Evolutionary conservation across 2,797 vertebrate genomes (phyloP), one percentile per base, ranked within the genome.

Genomic region (Sciurus carolinensis): DNA sequence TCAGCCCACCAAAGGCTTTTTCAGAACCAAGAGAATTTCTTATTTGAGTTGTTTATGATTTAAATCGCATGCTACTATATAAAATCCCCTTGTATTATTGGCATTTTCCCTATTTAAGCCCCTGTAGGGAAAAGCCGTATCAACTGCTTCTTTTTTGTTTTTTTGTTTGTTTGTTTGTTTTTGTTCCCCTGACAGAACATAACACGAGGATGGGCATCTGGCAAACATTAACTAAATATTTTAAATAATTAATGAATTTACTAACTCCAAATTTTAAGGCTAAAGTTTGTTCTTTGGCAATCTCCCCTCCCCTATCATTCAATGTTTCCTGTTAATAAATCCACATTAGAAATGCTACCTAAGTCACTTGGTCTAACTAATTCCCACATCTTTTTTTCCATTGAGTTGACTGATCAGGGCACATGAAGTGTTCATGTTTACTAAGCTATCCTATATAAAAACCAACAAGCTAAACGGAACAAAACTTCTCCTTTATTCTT

Each of bases 161-260:
- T 26, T 59, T 76, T 71, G 73, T 47, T 93, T 44, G 44, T 44
- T 57, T 57, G 54, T 54, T 54, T 17, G 13, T 14, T 52, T 22
- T 57, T 22, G 54, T 57, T 57, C 20, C 20, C 14, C 12, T 26
- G 30, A 73, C 0, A 44, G 28, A 13, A 88, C 7, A 8, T 52
- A 67, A 82, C 7, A 83, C 30, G 83, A 82, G 52, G 9, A 20
- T 57, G 59, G 14, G 50, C 50, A 92, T 76, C 57, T 28, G 86
- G n/a, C 22, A 83, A 94, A 72, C 85, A 90, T 67, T 92, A 81
- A 91, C 76, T 73, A 86, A 86, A 95, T 91, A 87, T 9, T 72
- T 91, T 69, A 87, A 84, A 84, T 39, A 95, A 81, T 33, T 30
- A 67, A 81, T 62, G 18, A 66, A 85, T 85, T 87, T 59, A 30